Evolutionary conservation across 2,113 vertebrate genomes (phyloP), one percentile per base, ranked within the genome.

Genomic region (Geococcyx californianus): DNA sequence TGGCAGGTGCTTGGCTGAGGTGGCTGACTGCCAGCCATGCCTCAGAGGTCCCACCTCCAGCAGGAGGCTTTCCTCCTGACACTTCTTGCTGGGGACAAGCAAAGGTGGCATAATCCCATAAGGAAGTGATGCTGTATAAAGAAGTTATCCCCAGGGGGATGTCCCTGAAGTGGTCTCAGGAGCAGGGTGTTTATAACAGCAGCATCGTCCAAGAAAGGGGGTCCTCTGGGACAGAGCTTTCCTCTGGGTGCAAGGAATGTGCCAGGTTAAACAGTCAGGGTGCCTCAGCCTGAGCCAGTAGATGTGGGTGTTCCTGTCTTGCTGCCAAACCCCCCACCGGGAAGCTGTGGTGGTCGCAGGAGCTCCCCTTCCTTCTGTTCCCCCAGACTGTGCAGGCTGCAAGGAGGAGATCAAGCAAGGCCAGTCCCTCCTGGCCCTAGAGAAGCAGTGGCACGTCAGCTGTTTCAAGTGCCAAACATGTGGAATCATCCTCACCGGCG

Each of bases 381-480:
- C 93, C 72, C 7, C 97, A 99, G 99, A 99, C 92, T 99, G 99
- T 8, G 99, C 99, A 6, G 99, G 99, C 69, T 99, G 99, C 97
- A 98, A 99, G 96, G 99, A 99, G 40, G 99, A 99, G 97, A 99
- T 99, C 97, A 99, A 99, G 96, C 99, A 99, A 54, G 99, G 99
- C 77, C 99, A 99, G 97, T 99, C 99, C 2, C 99, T 99, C 58
- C 98, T 99, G 98, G 99, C 99, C 0, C 89, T 99, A 97, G 99
- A 99, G 97, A 99, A 99, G 94, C 99, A 99, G 97, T 99, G 99
- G 99, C 99, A 99, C 2, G 99, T 99, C 97, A 99, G 99, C 98
- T 99, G 99, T 97, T 99, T 99, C 98, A 99, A 99, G 97, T 99
- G 99, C 98, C 99, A 98, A 96, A 99, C 99, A 10, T 99, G 99